phyloP scores from a whole-genome alignment of 2,797 vertebrate species.

The Urophycis tenuis region DNA sequence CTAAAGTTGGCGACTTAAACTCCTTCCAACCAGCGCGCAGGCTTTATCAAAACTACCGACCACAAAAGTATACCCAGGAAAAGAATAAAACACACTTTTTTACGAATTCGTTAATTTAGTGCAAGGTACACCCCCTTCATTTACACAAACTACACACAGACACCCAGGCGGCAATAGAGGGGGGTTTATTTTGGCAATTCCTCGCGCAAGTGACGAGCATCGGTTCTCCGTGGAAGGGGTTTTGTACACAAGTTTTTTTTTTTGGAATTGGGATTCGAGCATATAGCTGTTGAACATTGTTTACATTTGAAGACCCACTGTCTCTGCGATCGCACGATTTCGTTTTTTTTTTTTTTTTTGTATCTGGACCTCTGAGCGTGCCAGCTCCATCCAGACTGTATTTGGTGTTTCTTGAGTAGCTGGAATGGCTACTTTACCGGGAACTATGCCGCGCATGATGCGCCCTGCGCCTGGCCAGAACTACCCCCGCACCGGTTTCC shows the following conservation, averaged over 20 bases:
- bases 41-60: constrained; percentile 64
- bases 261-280: constrained; percentile 65
- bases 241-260: constrained; percentile 49
- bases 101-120: background rate
- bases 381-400: constrained; percentile 34
- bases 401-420: constrained; percentile 53
- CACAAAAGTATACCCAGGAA: constrained; percentile 63
- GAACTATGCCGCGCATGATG: constrained; percentile 87
- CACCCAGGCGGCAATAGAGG: background rate
- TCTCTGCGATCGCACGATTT: constrained; percentile 7
- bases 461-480: constrained; percentile 89
- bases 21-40: constrained; percentile 74
- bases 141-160: background rate
- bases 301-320: constrained; percentile 39
- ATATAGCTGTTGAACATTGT: constrained; percentile 27
- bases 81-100: constrained; percentile 51
- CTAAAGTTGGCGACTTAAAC: constrained; percentile 80
- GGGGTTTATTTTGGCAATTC: constrained; percentile 34
- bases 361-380: constrained; percentile 58
- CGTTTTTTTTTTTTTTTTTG: background rate
- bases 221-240: constrained; percentile 49
- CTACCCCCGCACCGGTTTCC: constrained; percentile 88
- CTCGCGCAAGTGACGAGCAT: constrained; percentile 38
- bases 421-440: constrained; percentile 84
- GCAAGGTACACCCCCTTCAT: background rate